phyloP scores from a whole-genome alignment of 2,888 invertebrate species.

The Trissonchulus latispiculum region DNA sequence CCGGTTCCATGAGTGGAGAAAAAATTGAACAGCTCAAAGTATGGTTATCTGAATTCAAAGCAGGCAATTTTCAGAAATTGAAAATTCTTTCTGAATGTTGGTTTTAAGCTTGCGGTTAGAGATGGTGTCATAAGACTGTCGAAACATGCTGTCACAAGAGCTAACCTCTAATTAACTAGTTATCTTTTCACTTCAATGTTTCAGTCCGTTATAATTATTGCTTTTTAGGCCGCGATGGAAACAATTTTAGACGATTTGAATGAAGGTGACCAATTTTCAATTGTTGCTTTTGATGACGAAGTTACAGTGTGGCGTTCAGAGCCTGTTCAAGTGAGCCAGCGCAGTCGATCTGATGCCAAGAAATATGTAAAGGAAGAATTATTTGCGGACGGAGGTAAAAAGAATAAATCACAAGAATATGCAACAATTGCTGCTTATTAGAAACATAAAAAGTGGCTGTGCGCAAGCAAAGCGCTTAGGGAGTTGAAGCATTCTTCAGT shows the following conservation, averaged over 20 bases:
- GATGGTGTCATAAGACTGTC: not conserved
- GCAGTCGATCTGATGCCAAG: too few species aligned
- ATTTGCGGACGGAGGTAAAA: too few species aligned
- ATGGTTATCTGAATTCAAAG: too few species aligned
- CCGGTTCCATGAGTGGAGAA: slow-evolving; percentile 62
- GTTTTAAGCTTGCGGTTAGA: not conserved
- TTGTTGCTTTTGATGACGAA: slow-evolving; percentile 54
- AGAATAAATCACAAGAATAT: too few species aligned
- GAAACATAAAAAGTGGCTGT: too few species aligned
- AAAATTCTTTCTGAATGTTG: not conserved
- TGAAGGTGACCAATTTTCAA: slow-evolving; percentile 57
- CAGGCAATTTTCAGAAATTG: not conserved
- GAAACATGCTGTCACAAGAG: not conserved
- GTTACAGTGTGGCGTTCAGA: slow-evolving; percentile 25
- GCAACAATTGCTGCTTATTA: too few species aligned
- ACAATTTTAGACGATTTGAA: slow-evolving; percentile 58
- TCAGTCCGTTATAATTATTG: not conserved
- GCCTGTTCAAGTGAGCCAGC: too few species aligned
- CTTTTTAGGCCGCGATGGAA: slow-evolving; percentile 55
- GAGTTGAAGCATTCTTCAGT: too few species aligned
- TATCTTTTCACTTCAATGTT: too few species aligned
- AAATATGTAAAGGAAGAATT: too few species aligned
- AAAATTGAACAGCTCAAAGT: slow-evolving; percentile 57
- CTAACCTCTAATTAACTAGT: too few species aligned
- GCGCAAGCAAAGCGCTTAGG: too few species aligned